Conservation (phyloP, 1,140 invertebrate species). For the Lordiphosa stackelbergi region DNA sequence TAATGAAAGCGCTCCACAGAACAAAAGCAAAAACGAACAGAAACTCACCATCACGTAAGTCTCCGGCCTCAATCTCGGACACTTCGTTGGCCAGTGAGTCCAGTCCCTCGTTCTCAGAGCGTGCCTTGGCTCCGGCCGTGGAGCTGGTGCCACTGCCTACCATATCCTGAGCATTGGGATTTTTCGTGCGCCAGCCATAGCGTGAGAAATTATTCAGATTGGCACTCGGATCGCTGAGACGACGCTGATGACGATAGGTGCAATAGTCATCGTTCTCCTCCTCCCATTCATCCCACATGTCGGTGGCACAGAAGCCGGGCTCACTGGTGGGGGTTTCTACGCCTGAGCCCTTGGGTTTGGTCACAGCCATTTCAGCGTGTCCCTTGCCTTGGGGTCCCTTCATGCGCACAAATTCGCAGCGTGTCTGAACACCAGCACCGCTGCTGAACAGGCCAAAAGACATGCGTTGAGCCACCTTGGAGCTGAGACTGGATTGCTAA, state of each 20-base stretch:
- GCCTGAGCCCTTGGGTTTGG: slow-evolving; percentile 91
- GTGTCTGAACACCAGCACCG: slow-evolving; percentile 82
- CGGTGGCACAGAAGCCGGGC: slow-evolving; percentile 89
- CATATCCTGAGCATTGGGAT: slow-evolving; percentile 76
- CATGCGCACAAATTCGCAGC: slow-evolving; percentile 98
- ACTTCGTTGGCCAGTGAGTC: slow-evolving; percentile 89
- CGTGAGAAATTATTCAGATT: slow-evolving; percentile 94
- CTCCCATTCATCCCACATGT: slow-evolving; percentile 93
- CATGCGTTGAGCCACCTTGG: slow-evolving; percentile 96
- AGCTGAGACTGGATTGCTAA: slow-evolving; percentile 92
- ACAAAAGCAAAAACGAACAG: slow-evolving; percentile 10
- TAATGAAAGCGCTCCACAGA: slow-evolving; percentile 33
- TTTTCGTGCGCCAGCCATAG: slow-evolving; percentile 86
- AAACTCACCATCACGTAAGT: slow-evolving; percentile 91
- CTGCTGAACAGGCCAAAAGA: slow-evolving; percentile 93
- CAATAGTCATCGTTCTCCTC: slow-evolving; percentile 91
- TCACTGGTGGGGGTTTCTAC: slow-evolving; percentile 97
- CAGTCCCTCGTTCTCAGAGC: slow-evolving; percentile 94
- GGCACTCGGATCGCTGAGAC: slow-evolving; percentile 95
- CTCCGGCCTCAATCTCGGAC: slow-evolving; percentile 95
- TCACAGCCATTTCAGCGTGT: slow-evolving; percentile 98
- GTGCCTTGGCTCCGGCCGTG: slow-evolving; percentile 82
- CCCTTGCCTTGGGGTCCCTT: slow-evolving; percentile 97
- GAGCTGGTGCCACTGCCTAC: slow-evolving; percentile 67
- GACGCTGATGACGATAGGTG: slow-evolving; percentile 87